Evolutionary conservation across 2,797 vertebrate species (phyloP).

Genomic region (Thaleichthys pacificus): DNA sequence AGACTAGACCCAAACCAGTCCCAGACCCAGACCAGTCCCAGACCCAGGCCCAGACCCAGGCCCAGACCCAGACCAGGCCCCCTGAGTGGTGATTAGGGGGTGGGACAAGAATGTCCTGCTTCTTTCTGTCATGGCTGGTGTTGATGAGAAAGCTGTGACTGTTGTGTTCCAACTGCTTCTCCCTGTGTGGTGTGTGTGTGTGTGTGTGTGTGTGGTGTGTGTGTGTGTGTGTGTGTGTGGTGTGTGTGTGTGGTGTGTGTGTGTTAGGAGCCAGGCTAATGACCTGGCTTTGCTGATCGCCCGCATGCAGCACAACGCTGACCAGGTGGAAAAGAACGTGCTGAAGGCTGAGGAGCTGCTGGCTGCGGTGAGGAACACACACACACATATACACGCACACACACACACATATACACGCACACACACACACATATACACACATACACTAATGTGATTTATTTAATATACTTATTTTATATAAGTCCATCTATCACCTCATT

Average conservation of each 20-base stretch:
- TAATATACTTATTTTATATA: no score
- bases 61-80: no score
- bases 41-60: no score
- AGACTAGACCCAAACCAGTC: no score
- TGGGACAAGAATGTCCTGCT: neutral
- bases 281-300: conserved; percentile 81
- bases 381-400: neutral
- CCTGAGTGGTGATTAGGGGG: no score
- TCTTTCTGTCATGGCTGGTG: neutral
- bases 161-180: neutral
- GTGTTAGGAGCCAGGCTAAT: conserved; percentile 72
- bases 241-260: conserved; percentile 47
- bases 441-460: no score
- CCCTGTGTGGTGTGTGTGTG: conserved; percentile 49
- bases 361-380: conserved; percentile 68
- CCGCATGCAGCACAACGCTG: conserved; percentile 88
- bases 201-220: conserved; percentile 45
- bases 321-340: conserved; percentile 90
- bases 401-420: no score
- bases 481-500: no score
- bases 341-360: conserved; percentile 79
- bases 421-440: no score
- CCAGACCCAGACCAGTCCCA: no score
- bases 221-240: conserved; percentile 35
- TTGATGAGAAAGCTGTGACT: neutral